Base-by-base conservation (phyloP, 2,113 vertebrate species). In the Nesoenas mayeri region DNA sequence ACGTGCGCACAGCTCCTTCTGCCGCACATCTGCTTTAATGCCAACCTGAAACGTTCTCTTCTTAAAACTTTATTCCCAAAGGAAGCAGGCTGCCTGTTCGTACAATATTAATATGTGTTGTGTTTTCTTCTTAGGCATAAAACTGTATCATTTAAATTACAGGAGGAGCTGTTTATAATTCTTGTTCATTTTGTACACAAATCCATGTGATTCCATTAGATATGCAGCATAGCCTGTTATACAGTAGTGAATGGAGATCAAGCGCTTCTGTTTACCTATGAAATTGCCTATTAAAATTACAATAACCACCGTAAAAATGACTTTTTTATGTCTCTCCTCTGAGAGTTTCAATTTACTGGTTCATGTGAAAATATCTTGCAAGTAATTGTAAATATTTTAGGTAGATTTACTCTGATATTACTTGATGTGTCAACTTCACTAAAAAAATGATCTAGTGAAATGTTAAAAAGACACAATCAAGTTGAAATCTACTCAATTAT, bases 221-320 rank as follows among this genome's bases (percentile, higher is more conserved):
- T 96, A 96, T 96, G 93, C 95, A 92, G 95, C 95, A 50, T 87
- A 90, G 92, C 73, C 78, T 97, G 85, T 92, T 97, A 85, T 71
- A 57, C 86, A 71, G 84, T 90, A 91, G 89, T 96, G 97, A 97
- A 96, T 94, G 91, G 95, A 97, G 96, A 96, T 96, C 95, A 97
- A 96, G 95, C 94, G 89, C 87, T 96, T 96, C 94, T 97, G 96
- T 97, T 97, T 97, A 97, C 97, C 95, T 95, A 91, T 96, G 93
- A 97, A 97, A 97, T 93, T 94, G 89, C 92, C 96, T 84, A 94
- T 93, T 93, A 93, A 96, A 96, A 96, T 96, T 94, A 96, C 88
- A 96, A 97, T 94, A 97, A 97, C 92, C 44, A 86, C 85, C 87
- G 95, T 96, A 92, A 96, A 94, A 96, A 88, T 85, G 94, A 96